Evolutionary conservation across 1,140 invertebrate species (phyloP).

Genomic region (Melipona quadrifasciata): DNA sequence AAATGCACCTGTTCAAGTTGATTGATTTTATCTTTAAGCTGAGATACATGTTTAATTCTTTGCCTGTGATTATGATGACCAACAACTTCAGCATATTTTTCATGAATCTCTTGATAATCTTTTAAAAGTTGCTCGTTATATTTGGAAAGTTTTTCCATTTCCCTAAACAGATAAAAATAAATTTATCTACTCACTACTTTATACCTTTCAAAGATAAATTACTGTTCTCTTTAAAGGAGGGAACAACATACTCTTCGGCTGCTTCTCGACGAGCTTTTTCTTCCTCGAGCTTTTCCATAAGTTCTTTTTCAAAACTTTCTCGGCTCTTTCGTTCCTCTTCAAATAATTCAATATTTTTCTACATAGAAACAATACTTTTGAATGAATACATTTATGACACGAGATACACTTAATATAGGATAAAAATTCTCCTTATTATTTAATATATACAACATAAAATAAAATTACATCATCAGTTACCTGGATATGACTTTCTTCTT

Average conservation of each 20-base stretch:
- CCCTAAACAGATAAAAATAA: constrained; percentile 58
- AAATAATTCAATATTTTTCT: constrained; percentile 59
- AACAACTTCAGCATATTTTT: constrained; percentile 84
- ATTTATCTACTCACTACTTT: neutral
- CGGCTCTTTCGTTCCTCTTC: constrained; percentile 62
- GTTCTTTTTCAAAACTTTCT: constrained; percentile 47
- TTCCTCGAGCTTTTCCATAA: constrained; percentile 67
- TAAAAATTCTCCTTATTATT: neutral
- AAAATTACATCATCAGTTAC: constrained; percentile 31
- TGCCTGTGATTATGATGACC: constrained; percentile 87
- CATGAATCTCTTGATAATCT: constrained; percentile 82
- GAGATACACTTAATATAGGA: neutral
- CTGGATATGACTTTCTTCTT: constrained; percentile 41
- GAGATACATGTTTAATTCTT: constrained; percentile 85
- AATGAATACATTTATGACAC: neutral
- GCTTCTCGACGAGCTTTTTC: constrained; percentile 64
- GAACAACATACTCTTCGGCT: constrained; percentile 64
- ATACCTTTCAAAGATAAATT: neutral
- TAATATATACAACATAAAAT: neutral
- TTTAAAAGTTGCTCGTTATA: constrained; percentile 70
- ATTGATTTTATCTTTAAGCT: constrained; percentile 84
- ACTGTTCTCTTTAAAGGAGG: neutral
- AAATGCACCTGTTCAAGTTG: constrained; percentile 82
- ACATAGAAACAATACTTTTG: neutral
- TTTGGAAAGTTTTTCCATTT: constrained; percentile 64